A percentile compares a stretch with the other conserved stretches of the same genome.
Evolutionary conservation across 2,888 invertebrate genomes (phyloP).

Genomic region (Atethmia centrago): DNA sequence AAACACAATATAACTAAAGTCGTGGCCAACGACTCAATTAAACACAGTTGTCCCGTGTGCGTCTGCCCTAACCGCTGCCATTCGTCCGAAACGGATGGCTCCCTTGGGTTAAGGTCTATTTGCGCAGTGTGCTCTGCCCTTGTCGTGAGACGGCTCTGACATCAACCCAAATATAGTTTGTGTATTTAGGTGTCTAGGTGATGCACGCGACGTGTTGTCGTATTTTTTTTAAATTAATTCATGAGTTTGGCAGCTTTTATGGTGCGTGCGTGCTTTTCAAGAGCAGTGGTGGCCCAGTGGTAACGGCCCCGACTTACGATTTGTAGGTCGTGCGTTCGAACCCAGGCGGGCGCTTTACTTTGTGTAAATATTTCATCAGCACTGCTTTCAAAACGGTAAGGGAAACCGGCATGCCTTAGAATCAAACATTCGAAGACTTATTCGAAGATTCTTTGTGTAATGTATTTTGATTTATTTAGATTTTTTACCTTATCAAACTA

Average conservation of each 20-base stretch:
- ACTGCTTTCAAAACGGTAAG: too few relatives aligned
- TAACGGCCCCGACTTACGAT: too few relatives aligned
- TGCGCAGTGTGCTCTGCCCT: slow-evolving; percentile 64
- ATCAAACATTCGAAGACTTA: too few relatives aligned
- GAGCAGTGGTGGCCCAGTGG: too few relatives aligned
- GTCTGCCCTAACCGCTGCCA: slow-evolving; percentile 67
- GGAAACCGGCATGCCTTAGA: too few relatives aligned
- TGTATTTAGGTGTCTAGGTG: not conserved
- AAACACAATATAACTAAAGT: slow-evolving; percentile 65
- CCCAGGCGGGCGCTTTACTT: too few relatives aligned
- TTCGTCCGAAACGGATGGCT: slow-evolving; percentile 72
- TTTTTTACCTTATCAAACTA: too few relatives aligned
- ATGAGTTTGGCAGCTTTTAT: slow-evolving; percentile 12
- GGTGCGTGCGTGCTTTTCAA: too few relatives aligned
- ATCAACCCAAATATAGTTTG: slow-evolving; percentile 60
- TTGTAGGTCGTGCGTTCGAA: too few relatives aligned
- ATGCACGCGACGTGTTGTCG: slow-evolving; percentile 26
- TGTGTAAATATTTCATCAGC: too few relatives aligned
- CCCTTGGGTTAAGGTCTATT: slow-evolving; percentile 73
- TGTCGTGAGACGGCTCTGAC: slow-evolving; percentile 52
- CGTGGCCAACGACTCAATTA: slow-evolving; percentile 67
- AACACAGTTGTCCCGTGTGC: slow-evolving; percentile 67
- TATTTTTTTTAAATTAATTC: not conserved
- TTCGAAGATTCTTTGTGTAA: too few relatives aligned
- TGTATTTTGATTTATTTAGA: too few relatives aligned